phyloP scores from a whole-genome alignment of 2,888 invertebrate species.

The Allygus modestus region DNA sequence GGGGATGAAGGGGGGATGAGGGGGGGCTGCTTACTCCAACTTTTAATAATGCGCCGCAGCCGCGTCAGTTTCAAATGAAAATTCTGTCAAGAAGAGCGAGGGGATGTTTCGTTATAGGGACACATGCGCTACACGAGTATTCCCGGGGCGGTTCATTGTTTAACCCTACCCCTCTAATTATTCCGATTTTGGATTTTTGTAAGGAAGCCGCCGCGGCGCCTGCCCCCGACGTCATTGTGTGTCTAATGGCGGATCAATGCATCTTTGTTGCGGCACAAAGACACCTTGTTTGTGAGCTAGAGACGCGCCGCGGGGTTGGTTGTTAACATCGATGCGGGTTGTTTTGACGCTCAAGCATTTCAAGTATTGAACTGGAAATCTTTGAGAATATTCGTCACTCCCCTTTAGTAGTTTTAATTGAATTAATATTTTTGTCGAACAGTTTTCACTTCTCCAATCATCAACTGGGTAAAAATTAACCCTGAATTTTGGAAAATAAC shows the following conservation, averaged over 20 bases:
- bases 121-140: constrained; percentile 49
- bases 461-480: too few species aligned
- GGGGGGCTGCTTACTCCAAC: constrained; percentile 61
- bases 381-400: too few species aligned
- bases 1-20: constrained; percentile 22
- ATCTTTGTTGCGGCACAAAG: constrained; percentile 46
- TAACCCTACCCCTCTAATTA: constrained; percentile 54
- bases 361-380: too few species aligned
- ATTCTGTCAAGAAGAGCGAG: constrained; percentile 62
- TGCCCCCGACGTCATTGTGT: constrained; percentile 30
- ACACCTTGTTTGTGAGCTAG: constrained; percentile 2
- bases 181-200: constrained; percentile 50
- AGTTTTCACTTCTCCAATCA: too few species aligned
- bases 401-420: too few species aligned
- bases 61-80: constrained; percentile 64
- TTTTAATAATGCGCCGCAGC: constrained; percentile 63
- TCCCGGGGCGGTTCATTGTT: constrained; percentile 6
- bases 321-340: not conserved
- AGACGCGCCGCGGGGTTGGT: not conserved
- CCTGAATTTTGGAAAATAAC: too few species aligned
- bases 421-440: too few species aligned
- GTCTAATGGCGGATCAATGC: constrained; percentile 40
- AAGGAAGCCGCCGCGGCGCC: constrained; percentile 31
- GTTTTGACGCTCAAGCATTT: not conserved
- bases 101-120: constrained; percentile 58